Conservation (phyloP, 2,888 invertebrate species). For the Chrysopilus asiliformis region DNA sequence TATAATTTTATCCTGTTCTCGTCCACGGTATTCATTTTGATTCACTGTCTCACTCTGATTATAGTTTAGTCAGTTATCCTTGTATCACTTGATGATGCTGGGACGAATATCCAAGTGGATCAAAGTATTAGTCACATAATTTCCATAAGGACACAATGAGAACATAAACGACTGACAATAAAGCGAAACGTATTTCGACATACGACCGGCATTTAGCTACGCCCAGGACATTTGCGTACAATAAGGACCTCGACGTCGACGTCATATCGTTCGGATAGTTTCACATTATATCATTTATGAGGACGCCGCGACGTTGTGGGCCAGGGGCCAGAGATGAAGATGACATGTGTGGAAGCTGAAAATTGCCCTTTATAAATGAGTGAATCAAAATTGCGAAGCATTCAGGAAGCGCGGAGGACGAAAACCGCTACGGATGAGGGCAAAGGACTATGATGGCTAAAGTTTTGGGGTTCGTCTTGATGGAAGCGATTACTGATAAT, state of each 20-base stretch:
- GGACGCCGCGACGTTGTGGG: not conserved
- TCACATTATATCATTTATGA: constrained; percentile 1
- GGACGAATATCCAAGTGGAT: too few species aligned
- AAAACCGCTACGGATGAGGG: not conserved
- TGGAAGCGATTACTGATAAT: constrained; percentile 11
- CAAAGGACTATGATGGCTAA: not conserved
- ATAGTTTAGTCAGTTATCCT: too few species aligned
- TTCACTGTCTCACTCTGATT: too few species aligned
- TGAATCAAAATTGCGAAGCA: too few species aligned
- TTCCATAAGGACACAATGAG: constrained; percentile 5
- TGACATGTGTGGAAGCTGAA: too few species aligned
- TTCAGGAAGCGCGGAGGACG: too few species aligned
- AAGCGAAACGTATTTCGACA: constrained; percentile 5
- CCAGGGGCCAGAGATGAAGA: not conserved
- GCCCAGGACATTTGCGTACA: constrained; percentile 7
- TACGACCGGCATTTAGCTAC: constrained; percentile 8
- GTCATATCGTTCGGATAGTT: not conserved
- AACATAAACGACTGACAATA: constrained; percentile 8
- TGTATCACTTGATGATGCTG: too few species aligned
- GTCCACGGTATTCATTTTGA: too few species aligned
- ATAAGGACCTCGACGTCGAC: not conserved
- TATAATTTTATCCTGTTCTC: too few species aligned
- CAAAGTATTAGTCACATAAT: constrained; percentile 3
- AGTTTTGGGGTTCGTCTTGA: too few species aligned
- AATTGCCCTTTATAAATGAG: not conserved